These are phyloP conservation scores for Zingel zingel DNA, from an alignment of 2,113 vertebrate genomes.

Conservation along the genomic window DNA sequence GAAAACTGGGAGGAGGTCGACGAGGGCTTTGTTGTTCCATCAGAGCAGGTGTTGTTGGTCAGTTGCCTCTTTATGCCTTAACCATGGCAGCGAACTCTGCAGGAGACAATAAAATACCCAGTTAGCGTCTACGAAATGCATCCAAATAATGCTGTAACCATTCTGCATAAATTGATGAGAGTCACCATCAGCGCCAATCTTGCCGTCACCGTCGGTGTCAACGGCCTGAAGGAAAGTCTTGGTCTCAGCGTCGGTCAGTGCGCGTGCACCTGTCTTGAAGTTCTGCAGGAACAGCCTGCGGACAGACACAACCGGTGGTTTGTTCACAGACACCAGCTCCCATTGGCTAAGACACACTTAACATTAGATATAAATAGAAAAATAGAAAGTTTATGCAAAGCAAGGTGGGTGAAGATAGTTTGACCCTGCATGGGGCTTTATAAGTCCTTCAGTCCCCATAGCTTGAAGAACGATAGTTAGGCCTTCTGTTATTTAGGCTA, in stretches of 20 bases:
- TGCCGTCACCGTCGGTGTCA: slow-evolving; percentile 87
- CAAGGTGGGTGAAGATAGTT: slow-evolving; percentile 18
- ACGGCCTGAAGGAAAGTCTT: slow-evolving; percentile 82
- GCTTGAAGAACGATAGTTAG: too few relatives aligned
- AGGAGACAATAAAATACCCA: slow-evolving; percentile 2
- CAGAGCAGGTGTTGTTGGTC: slow-evolving; percentile 84
- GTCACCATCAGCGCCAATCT: slow-evolving; percentile 85
- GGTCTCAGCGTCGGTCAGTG: slow-evolving; percentile 84
- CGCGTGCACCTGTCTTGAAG: slow-evolving; percentile 80
- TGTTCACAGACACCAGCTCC: background rate
- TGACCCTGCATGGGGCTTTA: background rate
- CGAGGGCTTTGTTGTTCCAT: slow-evolving; percentile 84
- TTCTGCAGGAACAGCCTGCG: slow-evolving; percentile 87
- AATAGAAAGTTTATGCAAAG: background rate
- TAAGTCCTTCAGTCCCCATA: background rate
- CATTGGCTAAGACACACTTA: background rate
- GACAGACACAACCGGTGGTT: background rate
- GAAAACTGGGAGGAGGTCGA: slow-evolving; percentile 80
- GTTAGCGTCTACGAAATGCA: background rate
- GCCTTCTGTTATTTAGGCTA: background rate
- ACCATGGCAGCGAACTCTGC: slow-evolving; percentile 86
- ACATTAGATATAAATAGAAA: background rate
- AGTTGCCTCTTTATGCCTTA: slow-evolving; percentile 81
- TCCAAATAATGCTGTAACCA: background rate
- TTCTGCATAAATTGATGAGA: background rate